Percentiles rank a stretch among this genome's conserved stretches.
Evolutionary conservation across 2,888 invertebrate species (phyloP).

Genomic region (Bellardia bayeri): DNA sequence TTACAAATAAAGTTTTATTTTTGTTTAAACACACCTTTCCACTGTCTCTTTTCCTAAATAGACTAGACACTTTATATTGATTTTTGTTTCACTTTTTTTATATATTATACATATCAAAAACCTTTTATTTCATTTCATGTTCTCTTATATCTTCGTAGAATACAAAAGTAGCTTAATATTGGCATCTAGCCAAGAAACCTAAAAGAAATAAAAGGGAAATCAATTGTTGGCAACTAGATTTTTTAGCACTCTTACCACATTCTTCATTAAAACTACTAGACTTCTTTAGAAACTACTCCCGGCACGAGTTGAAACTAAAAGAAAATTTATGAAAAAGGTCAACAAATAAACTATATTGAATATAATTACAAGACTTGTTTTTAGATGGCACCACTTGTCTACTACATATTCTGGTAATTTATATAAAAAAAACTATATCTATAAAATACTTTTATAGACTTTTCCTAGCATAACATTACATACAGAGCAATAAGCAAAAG

Average conservation of each 20-base stretch:
- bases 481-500: constrained; percentile 32
- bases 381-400: constrained; percentile 61
- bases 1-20: background rate
- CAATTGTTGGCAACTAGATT: constrained; percentile 65
- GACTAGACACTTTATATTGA: constrained; percentile 55
- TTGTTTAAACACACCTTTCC: background rate
- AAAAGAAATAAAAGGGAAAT: constrained; percentile 50
- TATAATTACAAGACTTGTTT: constrained; percentile 18
- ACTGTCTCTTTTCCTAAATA: background rate
- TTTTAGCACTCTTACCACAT: background rate
- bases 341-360: constrained; percentile 45
- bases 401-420: constrained; percentile 6
- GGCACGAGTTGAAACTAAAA: constrained; percentile 1
- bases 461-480: background rate
- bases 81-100: constrained; percentile 27
- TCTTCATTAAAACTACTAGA: constrained; percentile 1
- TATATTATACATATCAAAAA: background rate
- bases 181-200: constrained; percentile 57
- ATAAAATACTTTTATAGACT: background rate
- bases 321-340: constrained; percentile 58
- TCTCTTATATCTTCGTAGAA: background rate
- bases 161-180: constrained; percentile 31
- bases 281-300: background rate
- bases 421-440: background rate
- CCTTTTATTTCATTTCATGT: background rate